Evolutionary conservation across 2,888 invertebrate species (phyloP).

Genomic region (Erebia epiphron): DNA sequence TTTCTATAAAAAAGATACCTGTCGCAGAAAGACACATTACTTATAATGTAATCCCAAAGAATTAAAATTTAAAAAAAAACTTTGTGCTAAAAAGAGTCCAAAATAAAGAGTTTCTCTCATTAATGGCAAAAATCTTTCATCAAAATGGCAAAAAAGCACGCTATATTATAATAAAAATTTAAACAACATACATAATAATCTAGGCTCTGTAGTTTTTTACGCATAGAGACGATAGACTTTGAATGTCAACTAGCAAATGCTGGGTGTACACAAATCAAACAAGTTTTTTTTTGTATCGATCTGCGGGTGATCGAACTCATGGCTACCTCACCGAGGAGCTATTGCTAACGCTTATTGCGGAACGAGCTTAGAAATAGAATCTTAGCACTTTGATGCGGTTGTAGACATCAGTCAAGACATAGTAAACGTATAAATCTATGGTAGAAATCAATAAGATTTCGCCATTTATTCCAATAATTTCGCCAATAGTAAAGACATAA

Average conservation of each 20-base stretch:
- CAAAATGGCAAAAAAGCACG: background rate
- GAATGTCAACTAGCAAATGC: conserved; percentile 42
- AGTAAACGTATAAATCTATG: background rate
- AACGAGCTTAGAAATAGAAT: conserved; percentile 43
- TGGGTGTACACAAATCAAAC: conserved; percentile 45
- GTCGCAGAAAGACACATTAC: too few relatives aligned
- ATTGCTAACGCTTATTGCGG: conserved; percentile 42
- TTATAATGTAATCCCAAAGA: background rate
- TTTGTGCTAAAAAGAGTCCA: background rate
- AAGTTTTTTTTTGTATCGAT: conserved; percentile 46
- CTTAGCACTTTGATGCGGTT: conserved; percentile 38
- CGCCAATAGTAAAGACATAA: too few relatives aligned
- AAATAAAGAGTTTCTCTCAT: background rate
- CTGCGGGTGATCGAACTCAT: conserved; percentile 47
- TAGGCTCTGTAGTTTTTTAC: conserved; percentile 29
- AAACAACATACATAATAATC: conserved; percentile 19
- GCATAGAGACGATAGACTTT: conserved; percentile 32
- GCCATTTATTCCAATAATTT: background rate
- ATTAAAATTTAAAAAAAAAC: background rate
- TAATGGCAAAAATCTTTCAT: too few relatives aligned
- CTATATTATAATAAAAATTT: conserved; percentile 2
- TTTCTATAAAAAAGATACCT: too few relatives aligned
- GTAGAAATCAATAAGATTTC: background rate
- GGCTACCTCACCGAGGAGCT: conserved; percentile 39
- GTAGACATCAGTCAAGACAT: conserved; percentile 40